Evolutionary conservation across 2,888 invertebrate species (phyloP), one percentile per base, ranked within the genome.

Genomic region (Lacanobia oleracea): DNA sequence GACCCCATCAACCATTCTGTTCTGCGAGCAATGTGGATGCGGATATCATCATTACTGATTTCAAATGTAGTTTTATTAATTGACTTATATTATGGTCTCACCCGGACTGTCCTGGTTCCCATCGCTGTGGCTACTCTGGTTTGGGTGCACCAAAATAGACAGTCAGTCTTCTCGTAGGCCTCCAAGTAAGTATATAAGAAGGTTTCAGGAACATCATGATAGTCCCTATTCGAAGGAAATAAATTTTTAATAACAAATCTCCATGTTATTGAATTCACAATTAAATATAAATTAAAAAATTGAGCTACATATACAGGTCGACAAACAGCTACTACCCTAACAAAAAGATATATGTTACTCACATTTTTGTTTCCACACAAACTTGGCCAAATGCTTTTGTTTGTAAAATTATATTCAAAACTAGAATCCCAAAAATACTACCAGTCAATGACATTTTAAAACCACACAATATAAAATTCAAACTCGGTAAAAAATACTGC

Each of bases 101-200:
- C 88, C 81, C 64, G 66, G 7, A 83, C 79, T 0, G 59, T 77
- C 33, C 86, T 86, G 9, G 84, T 85, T 12, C 82, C 81, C 16
- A 82, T 57, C 8, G 86, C 83, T 12, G 84, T 81, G 5, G 86
- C 83, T 9, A 75, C 74, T 40, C 84, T 81, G 0, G 83, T 84
- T n/a, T 77, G 82, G 0, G 83, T 82, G 66, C 88, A 88, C 72
- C 86, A 88, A 12, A 86, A 72, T 0, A 86, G 16, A 43, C 88
- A 88, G 16, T 75, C 18, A 0, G 70, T 5, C 27, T 77, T 82
- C 40, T 86, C 74, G 33, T 87, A 88, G 14, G 85, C 81, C 27
- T 88, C 88, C 61, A 79, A 65, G 51, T 81, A 87, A 0, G 82
- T 87, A 48, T 83, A 85, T 10, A 68, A 61, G 50, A 72, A 87